Evolutionary conservation across 2,888 invertebrate species (phyloP).

Genomic region (Celastrina argiolus): DNA sequence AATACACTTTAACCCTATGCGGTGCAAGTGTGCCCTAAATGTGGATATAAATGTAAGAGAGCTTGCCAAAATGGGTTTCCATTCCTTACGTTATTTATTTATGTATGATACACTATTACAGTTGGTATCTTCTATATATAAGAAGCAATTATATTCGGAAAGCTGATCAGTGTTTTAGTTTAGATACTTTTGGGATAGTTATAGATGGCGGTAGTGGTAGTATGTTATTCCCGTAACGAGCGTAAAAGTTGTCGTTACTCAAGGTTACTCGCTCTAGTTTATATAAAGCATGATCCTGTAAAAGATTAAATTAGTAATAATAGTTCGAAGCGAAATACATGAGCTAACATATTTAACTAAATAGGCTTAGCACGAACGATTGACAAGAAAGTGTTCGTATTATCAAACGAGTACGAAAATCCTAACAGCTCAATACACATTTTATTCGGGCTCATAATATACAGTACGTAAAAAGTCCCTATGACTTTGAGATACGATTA

Average conservation of each 20-base stretch:
- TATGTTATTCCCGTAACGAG: conserved; percentile 71
- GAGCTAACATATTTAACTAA: no score
- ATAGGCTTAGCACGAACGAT: no score
- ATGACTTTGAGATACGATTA: no score
- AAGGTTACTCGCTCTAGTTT: conserved; percentile 38
- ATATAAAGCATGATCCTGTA: conserved; percentile 54
- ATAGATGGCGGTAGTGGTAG: conserved; percentile 68
- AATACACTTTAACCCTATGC: no score
- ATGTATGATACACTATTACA: conserved; percentile 11
- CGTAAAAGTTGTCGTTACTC: conserved; percentile 68
- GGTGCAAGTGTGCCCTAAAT: no score
- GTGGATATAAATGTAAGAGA: neutral
- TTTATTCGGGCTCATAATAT: no score
- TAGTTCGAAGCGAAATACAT: conserved; percentile 6
- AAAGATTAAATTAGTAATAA: conserved; percentile 40
- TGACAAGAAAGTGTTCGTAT: no score
- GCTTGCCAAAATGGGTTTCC: conserved; percentile 14
- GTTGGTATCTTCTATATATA: neutral
- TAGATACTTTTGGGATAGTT: conserved; percentile 67
- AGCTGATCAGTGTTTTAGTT: conserved; percentile 45
- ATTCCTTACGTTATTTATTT: conserved; percentile 21
- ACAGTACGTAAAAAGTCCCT: no score
- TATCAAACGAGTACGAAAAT: no score
- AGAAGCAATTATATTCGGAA: conserved; percentile 12
- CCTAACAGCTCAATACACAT: no score